Base-by-base conservation (phyloP, 2,888 invertebrate species). In the Oasisia sp. region DNA sequence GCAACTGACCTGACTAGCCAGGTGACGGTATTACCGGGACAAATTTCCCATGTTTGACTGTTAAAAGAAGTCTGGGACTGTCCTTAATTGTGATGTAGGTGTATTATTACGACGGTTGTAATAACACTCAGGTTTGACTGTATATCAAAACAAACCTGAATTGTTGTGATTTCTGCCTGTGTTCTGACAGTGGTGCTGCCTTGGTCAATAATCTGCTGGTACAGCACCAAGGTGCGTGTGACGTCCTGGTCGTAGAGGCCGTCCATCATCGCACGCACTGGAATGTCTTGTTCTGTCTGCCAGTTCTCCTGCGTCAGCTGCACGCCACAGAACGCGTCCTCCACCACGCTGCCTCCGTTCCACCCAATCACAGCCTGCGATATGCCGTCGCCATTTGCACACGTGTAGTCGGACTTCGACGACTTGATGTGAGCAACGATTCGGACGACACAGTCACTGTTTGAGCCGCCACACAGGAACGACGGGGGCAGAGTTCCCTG, bases 321-420 rank as follows among this genome's bases (percentile, higher is more conserved):
- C 27, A 74, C 74, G n/a, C 74, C 74, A 74, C 74, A 74, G 74
- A 74, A 74, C 8, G 74, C 74, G 4, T 74, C 74, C 7, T 74
- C 74, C 7, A 74, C 27, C 19, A 74, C 74, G 27, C n/a, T 74
- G 74, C 74, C 74, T 74, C 74, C 74, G n/a, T n/a, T 74, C 74
- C 74, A 91, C 19, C 92, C 92, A 32, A 93, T 44, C 89, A 93
- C 91, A 45, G 90, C 92, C 89, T 93, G 93, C 5, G 91, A 89
- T 27, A 93, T 90, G 90, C 9, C 38, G 12, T 89, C 50, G 38
- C 92, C 92, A 32, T 32, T n/a, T 19, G 92, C 44, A 90, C 92
- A 92, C 0, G 38, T 89, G 92, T 89, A 90, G 50, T 92, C 92
- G 27, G n/a, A n/a, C 32, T n/a, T 50, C 27, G 32, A n/a, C 27